Percentiles rank a stretch among this genome's conserved stretches.
phyloP scores from a whole-genome alignment of 2,113 vertebrate genomes.

The Mellivora capensis region DNA sequence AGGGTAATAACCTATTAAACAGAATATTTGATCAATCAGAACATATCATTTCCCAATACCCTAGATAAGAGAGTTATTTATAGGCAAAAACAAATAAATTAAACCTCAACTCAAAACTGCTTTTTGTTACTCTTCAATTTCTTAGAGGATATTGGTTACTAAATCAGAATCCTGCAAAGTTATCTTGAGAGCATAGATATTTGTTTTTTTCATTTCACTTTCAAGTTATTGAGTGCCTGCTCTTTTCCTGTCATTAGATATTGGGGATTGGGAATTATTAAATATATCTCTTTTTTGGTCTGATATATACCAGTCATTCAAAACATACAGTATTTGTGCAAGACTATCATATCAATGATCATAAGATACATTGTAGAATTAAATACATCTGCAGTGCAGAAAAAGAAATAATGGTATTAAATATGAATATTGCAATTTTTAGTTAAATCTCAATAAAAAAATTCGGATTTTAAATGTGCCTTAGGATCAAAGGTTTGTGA shows the following conservation, averaged over 20 bases:
- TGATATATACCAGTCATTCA: not conserved
- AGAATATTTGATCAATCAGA: slow-evolving; percentile 61
- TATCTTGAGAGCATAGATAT: not conserved
- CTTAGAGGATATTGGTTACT: slow-evolving; percentile 13
- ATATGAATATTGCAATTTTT: not conserved
- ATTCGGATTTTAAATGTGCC: not conserved
- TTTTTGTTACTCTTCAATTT: slow-evolving; percentile 32
- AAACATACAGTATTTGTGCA: not conserved
- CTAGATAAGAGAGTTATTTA: slow-evolving; percentile 56
- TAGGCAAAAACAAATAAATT: slow-evolving; percentile 53
- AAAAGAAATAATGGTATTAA: not conserved
- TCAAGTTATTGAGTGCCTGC: not conserved
- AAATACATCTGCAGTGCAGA: not conserved
- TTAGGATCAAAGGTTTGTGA: not conserved
- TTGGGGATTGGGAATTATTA: not conserved
- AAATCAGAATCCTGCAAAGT: not conserved
- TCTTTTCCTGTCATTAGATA: not conserved
- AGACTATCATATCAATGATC: not conserved
- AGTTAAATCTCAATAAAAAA: not conserved
- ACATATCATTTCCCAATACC: not conserved
- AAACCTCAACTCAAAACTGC: not conserved
- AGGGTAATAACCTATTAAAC: slow-evolving; percentile 49
- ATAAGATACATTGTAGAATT: not conserved
- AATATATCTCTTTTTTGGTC: not conserved
- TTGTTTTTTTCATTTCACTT: slow-evolving; percentile 4